These are phyloP conservation scores for Smittia aterrima DNA, from an alignment of 2,888 invertebrate genomes.

Conservation along the genomic window DNA sequence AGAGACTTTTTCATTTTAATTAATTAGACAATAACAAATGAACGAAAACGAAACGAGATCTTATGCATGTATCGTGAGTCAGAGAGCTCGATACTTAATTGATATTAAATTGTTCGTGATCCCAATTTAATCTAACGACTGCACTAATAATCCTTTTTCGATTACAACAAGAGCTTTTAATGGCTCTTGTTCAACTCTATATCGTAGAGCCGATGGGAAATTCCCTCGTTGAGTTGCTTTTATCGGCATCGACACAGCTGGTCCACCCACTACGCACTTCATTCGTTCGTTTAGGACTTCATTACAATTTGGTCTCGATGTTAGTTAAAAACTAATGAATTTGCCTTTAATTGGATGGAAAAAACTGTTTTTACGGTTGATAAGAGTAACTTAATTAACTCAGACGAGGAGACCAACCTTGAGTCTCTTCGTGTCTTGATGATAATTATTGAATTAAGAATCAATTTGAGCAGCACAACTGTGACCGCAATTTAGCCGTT, in stretches of 20 bases:
- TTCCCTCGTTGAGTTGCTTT: neutral
- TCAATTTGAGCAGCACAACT: neutral
- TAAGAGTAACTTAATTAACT: neutral
- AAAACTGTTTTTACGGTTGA: neutral
- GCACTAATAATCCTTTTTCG: slow-evolving; percentile 25
- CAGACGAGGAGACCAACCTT: neutral
- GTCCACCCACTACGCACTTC: slow-evolving; percentile 8
- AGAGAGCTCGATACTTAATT: slow-evolving; percentile 21
- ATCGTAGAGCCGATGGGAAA: neutral
- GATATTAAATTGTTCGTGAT: slow-evolving; percentile 40
- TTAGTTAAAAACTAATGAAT: slow-evolving; percentile 20
- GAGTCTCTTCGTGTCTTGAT: neutral
- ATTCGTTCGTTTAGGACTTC: slow-evolving; percentile 16
- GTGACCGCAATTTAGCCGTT: neutral
- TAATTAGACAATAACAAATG: slow-evolving; percentile 28
- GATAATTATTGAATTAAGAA: slow-evolving; percentile 9
- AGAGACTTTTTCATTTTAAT: slow-evolving; percentile 13
- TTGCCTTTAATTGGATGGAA: slow-evolving; percentile 7
- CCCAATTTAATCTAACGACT: slow-evolving; percentile 31
- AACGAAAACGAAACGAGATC: neutral
- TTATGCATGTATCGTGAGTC: neutral
- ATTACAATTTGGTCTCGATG: slow-evolving; percentile 4
- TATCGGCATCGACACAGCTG: slow-evolving; percentile 3
- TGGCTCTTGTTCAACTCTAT: neutral
- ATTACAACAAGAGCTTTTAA: neutral